A percentile compares a stretch with the other conserved stretches of the same genome.
These are phyloP conservation scores for Laterallus jamaicensis DNA, from an alignment of 2,113 vertebrate genomes.

Conservation along the genomic window DNA sequence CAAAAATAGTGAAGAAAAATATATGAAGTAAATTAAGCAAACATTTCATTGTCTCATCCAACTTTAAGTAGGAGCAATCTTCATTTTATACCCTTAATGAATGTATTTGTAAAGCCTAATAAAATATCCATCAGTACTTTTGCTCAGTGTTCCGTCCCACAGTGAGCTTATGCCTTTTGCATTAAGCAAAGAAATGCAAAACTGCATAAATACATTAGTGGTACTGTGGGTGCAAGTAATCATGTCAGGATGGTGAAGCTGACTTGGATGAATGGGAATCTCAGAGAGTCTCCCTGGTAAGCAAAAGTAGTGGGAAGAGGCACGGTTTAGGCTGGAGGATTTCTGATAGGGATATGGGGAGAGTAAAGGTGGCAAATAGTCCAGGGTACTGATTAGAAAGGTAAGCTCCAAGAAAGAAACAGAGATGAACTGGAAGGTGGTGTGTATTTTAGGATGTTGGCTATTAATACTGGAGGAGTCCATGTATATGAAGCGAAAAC, in stretches of 20 bases:
- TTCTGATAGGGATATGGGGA: fast-evolving
- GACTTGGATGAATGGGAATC: neutral
- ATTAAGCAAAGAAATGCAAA: neutral
- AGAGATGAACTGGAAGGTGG: neutral
- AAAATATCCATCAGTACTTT: neutral
- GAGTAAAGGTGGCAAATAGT: neutral
- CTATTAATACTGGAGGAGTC: neutral
- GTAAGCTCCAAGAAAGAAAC: neutral
- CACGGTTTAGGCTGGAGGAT: neutral
- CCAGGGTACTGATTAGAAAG: neutral
- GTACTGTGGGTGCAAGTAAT: neutral
- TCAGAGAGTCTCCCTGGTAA: neutral
- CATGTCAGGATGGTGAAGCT: neutral
- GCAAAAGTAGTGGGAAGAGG: neutral
- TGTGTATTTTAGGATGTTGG: neutral
- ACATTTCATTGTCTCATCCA: neutral
- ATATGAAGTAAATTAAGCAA: neutral
- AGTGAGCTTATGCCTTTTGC: neutral
- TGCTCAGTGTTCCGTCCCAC: neutral
- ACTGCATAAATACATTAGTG: neutral
- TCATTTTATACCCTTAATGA: neutral
- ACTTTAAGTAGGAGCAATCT: neutral
- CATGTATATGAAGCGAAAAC: neutral
- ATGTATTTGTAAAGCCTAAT: neutral
- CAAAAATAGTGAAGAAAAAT: neutral